Evolutionary conservation across 2,113 vertebrate genomes (phyloP), one percentile per base, ranked within the genome.

Genomic region (Thunnus maccoyii): DNA sequence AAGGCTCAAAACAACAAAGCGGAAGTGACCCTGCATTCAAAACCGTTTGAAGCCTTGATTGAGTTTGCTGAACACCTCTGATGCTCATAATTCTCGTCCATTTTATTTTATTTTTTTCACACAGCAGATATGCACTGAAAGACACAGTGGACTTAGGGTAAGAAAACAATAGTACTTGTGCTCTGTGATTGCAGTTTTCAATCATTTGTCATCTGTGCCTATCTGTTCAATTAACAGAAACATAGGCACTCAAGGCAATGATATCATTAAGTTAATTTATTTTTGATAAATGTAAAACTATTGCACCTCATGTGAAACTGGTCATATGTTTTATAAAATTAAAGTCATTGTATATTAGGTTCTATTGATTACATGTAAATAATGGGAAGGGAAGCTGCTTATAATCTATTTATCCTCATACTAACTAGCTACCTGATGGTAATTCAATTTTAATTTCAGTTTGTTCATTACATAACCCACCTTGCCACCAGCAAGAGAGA

Each of bases 211-310:
- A 61, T 15, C 12, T 14, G 11, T 14, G 2, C 18, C 12, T 11
- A 15, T 32, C 10, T 14, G 5, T 55, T 30, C 47, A 47, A 62
- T 62, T 30, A 52, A 20, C 46, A 62, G 2, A 13, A 47, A 17
- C 41, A 20, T 55, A 5, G 13, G 25, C 18, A 60, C 5, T 57
- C 9, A 30, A 67, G 4, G 67, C n/a, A 68, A 20, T 18, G 17
- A 14, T 10, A 25, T 36, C n/a, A 73, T 22, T 36, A 32, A 50
- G 10, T 51, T 18, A 3, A 54, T 79, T 48, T 16, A 60, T 82
- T 46, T 71, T 58, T 7, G 11, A 56, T 12, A 78, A 81, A 77
- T 20, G 67, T 41, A 2, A n/a, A 72, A 60, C 9, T 16, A 18
- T 20, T 30, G 5, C 44, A 32, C 51, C 14, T 64, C 3, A 30